A percentile compares a stretch with the other conserved stretches of the same genome.
Conservation (phyloP, 1,140 invertebrate genomes). For the Aporrectodea caliginosa region DNA sequence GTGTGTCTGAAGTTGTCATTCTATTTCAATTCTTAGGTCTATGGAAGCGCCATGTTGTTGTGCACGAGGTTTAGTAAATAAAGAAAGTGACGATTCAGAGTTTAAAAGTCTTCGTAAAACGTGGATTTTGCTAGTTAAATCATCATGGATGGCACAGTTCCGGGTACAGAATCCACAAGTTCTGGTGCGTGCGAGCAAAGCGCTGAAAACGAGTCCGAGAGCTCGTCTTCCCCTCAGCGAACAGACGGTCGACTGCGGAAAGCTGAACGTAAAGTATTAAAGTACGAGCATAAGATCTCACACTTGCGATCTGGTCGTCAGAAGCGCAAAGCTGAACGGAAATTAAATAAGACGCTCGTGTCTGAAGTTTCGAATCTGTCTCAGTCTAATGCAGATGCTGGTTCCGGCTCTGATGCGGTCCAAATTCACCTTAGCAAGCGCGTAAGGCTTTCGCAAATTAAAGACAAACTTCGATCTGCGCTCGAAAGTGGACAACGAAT, state of each 20-base stretch:
- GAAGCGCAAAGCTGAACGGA: neutral
- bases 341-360: neutral
- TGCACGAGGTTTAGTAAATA: too few relatives aligned
- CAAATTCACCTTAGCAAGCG: neutral
- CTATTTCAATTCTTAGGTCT: too few relatives aligned
- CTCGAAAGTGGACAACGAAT: slow-evolving; percentile 36
- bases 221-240: too few relatives aligned
- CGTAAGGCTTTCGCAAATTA: neutral
- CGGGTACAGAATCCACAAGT: too few relatives aligned
- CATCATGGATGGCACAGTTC: too few relatives aligned
- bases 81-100: too few relatives aligned
- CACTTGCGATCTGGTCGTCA: neutral
- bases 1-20: too few relatives aligned
- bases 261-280: neutral
- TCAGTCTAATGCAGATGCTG: neutral
- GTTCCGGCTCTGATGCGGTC: neutral
- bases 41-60: too few relatives aligned
- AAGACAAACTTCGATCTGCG: slow-evolving; percentile 13
- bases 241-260: neutral
- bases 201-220: too few relatives aligned
- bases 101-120: too few relatives aligned
- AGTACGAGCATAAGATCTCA: neutral
- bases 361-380: neutral
- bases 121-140: too few relatives aligned
- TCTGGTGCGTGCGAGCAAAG: too few relatives aligned